Evolutionary conservation across 1,140 invertebrate species (phyloP).

Genomic region (Paraescarpia echinospica): DNA sequence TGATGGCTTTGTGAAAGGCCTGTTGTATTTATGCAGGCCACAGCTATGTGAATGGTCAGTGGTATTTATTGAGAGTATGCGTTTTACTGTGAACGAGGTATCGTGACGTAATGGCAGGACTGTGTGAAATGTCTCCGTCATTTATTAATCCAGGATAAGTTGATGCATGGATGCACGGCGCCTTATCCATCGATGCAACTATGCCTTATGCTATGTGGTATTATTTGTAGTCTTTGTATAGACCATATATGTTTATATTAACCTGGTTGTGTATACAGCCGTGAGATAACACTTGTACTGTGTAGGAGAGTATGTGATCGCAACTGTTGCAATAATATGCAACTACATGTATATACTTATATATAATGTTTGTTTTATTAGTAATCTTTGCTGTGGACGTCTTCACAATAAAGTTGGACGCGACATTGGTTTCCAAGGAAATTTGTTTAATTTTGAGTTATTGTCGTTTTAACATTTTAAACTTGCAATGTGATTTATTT

Average conservation of each 20-base stretch:
- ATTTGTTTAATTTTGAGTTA: no score
- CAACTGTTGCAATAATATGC: background rate
- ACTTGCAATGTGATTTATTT: no score
- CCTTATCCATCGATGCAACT: background rate
- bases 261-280: background rate
- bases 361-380: background rate
- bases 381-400: background rate
- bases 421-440: background rate
- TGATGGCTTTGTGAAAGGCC: background rate
- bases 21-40: background rate
- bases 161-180: background rate
- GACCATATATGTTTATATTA: background rate
- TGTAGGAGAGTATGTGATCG: background rate
- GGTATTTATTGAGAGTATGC: background rate
- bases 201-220: background rate
- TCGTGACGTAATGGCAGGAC: no score
- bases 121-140: background rate
- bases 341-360: no score
- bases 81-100: background rate
- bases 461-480: no score
- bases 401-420: background rate
- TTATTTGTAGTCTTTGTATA: background rate
- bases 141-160: background rate
- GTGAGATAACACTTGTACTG: background rate
- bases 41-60: no score